Evolutionary conservation across 2,797 vertebrate species (phyloP), one percentile per base, ranked within the genome.

Genomic region (Hyperoplus lanceolatus): DNA sequence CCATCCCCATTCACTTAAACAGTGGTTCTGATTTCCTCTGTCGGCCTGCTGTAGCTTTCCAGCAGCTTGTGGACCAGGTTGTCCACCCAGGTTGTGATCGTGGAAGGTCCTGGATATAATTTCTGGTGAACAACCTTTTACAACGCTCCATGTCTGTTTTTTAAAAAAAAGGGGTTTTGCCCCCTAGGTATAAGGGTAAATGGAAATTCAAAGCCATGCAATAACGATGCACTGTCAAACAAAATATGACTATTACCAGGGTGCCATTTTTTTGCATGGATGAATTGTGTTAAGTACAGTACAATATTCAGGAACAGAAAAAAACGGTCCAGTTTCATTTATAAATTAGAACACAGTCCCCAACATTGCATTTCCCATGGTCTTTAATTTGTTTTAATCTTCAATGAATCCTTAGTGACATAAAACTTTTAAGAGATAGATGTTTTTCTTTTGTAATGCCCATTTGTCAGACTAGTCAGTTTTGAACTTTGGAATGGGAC

Each of bases 141-240:
- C 21, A 21, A 21, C 21, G 21, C 21, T 21, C 1, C 21, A 21
- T 21, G 21, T 21, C 21, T 21, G 21, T 21, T 21, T 21, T 21
- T 21, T 21, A 21, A 21, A 21, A 1, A 21, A 21, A 21, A 21
- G 21, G 21, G 21, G 21, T 21, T 21, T 21, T 21, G 21, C 21
- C 21, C 21, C 21, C 21, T 21, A 21, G 21, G 21, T 21, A 21
- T 21, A 21, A 21, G 21, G 21, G 21, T 21, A 21, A 11, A 64
- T 50, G 16, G 49, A 18, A 74, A 61, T 16, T 67, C 42, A 69
- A 84, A 87, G 57, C 39, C 67, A 81, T 83, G 70, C 80, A 84
- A 29, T 42, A 18, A 49, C 58, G 29, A 74, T 8, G n/a, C 36
- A 51, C 58, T 42, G 38, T 41, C 38, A 9, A 15, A 41, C 43